Evolutionary conservation across 2,888 invertebrate genomes (phyloP).

Genomic region (Peribatodes rhomboidaria): DNA sequence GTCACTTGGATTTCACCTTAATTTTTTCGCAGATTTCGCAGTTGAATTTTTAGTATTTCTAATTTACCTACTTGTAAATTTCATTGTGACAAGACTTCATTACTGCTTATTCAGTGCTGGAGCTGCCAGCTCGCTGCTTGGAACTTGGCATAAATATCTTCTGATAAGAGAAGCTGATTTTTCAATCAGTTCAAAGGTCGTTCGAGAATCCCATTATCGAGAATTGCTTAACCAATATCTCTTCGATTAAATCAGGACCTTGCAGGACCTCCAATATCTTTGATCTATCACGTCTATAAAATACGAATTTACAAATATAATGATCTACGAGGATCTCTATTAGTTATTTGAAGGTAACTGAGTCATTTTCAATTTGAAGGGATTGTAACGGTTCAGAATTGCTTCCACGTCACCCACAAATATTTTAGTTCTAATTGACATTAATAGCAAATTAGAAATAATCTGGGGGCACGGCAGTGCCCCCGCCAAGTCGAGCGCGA

Average conservation of each 20-base stretch:
- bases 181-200: neutral
- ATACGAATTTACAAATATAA: conserved; percentile 2
- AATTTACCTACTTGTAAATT: no score
- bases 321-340: neutral
- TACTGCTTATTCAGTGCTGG: neutral
- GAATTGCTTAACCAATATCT: conserved; percentile 3
- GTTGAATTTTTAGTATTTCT: no score
- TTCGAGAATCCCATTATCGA: neutral
- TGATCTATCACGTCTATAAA: conserved; percentile 10
- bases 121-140: neutral
- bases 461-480: no score
- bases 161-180: neutral
- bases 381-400: no score
- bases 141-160: no score
- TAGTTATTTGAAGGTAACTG: conserved; percentile 11
- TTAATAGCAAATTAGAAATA: no score
- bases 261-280: no score
- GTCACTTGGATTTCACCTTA: no score
- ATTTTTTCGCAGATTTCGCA: no score
- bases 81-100: neutral
- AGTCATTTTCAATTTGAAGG: neutral
- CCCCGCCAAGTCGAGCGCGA: no score
- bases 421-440: no score
- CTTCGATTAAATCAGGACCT: neutral
- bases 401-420: no score